Evolutionary conservation across 2,113 vertebrate genomes (phyloP), one percentile per base, ranked within the genome.

Genomic region (Oryzias curvinotus): DNA sequence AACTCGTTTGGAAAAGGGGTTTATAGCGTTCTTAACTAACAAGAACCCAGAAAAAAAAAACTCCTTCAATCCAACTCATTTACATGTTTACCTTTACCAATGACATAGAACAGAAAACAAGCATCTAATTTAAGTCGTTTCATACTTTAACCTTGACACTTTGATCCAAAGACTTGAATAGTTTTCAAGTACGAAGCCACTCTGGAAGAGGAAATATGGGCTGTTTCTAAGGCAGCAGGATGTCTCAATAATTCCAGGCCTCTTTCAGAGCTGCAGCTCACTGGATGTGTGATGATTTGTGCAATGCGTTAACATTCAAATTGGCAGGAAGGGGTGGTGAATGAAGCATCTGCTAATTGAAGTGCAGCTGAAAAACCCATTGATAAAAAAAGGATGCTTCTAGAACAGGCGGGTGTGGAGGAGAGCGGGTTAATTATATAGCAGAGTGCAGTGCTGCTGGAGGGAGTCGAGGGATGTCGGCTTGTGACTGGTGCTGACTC

Each of bases 281-380:
- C 78, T 75, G 71, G 85, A 80, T 85, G 83, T 72, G 78, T 65
- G 75, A 73, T 71, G 85, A 77, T 78, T 88, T 84, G 80, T 81
- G 67, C 82, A 75, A 79, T 70, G 75, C 84, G 88, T 89, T 85
- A 85, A 75, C 82, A 86, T 87, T 86, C 78, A 89, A 88, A 90
- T 86, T 86, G 88, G 81, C 89, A 91, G 91, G 90, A 91, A 92
- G 87, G 77, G 82, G 57, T 84, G 81, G 70, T 91, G 88, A 91
- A 92, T 90, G 87, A 87, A 89, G 86, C 90, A 90, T 91, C 92
- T 91, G 89, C 85, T 88, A 87, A 90, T 83, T 91, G 83, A 89
- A 86, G 82, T 82, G 78, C 54, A 63, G 76, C 84, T 91, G 87
- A 91, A 88, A 36, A 91, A 85, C 81, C 77, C 86, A 90, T 89